Percentiles rank a stretch among this genome's conserved stretches.
Evolutionary conservation across 2,113 vertebrate genomes (phyloP).

Genomic region (Lepisosteus oculatus): DNA sequence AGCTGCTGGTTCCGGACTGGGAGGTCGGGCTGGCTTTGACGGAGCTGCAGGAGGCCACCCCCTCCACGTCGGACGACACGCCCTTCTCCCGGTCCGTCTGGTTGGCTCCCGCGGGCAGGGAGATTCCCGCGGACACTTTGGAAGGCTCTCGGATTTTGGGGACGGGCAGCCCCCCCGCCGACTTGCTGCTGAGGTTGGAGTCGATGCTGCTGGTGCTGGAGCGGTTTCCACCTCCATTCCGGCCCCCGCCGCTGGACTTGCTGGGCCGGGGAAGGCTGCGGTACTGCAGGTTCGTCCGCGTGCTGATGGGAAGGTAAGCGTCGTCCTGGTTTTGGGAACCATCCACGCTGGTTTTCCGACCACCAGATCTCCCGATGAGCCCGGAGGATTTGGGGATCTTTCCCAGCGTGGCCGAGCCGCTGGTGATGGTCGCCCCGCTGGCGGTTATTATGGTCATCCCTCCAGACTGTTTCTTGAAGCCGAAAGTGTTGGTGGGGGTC

Average conservation of each 20-base stretch:
- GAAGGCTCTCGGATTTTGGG: slow-evolving; percentile 74
- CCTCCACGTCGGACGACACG: slow-evolving; percentile 80
- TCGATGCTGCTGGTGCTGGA: slow-evolving; percentile 98
- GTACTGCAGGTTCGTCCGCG: slow-evolving; percentile 92
- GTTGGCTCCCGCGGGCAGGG: slow-evolving; percentile 74
- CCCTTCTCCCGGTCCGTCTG: slow-evolving; percentile 97
- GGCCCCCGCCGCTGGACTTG: slow-evolving; percentile 71
- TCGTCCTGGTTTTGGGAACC: slow-evolving; percentile 85
- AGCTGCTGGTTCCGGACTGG: slow-evolving; percentile 65
- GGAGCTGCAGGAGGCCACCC: slow-evolving; percentile 74
- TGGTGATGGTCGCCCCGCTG: slow-evolving; percentile 89
- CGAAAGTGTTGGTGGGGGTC: slow-evolving; percentile 81
- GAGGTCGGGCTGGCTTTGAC: slow-evolving; percentile 71
- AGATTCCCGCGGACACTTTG: slow-evolving; percentile 70
- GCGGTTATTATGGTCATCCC: slow-evolving; percentile 86
- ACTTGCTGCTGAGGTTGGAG: slow-evolving; percentile 82
- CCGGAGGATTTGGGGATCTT: slow-evolving; percentile 89
- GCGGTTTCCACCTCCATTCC: slow-evolving; percentile 81
- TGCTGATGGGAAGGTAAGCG: slow-evolving; percentile 77
- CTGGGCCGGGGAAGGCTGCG: slow-evolving; percentile 92
- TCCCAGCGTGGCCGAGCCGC: slow-evolving; percentile 91
- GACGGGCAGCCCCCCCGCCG: slow-evolving; percentile 66
- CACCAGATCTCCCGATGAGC: slow-evolving; percentile 68
- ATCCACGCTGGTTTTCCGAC: slow-evolving; percentile 75
- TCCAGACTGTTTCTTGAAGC: slow-evolving; percentile 91